A percentile compares a stretch with the other conserved stretches of the same genome.
Conservation (phyloP, 1,140 invertebrate genomes). For the Eumaeus atala region DNA sequence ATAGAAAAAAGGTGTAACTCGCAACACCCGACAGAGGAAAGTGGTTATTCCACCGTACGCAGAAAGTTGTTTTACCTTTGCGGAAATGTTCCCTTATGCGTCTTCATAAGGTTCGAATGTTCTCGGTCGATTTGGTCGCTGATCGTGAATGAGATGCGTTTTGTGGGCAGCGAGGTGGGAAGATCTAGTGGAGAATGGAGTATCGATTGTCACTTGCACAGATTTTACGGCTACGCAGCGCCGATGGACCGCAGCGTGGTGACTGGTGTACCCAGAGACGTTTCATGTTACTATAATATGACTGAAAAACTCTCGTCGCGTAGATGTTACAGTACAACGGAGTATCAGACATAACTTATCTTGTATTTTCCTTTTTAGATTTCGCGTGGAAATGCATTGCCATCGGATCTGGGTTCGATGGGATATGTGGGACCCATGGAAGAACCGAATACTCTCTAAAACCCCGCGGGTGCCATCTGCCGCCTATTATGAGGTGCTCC, state of each 20-base stretch:
- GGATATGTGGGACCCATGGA: no score
- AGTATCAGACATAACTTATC: no score
- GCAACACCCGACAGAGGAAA: slow-evolving; percentile 46
- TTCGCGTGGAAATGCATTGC: no score
- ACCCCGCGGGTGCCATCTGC: no score
- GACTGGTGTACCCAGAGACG: no score
- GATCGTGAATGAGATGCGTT: slow-evolving; percentile 67
- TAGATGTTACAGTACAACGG: no score
- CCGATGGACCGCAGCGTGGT: slow-evolving; percentile 28
- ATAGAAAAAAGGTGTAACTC: slow-evolving; percentile 62
- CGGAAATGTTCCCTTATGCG: slow-evolving; percentile 37
- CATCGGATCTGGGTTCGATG: no score
- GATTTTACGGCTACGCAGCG: slow-evolving; percentile 33
- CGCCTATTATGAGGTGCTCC: no score
- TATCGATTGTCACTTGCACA: slow-evolving; percentile 30
- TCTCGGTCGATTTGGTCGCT: slow-evolving; percentile 65
- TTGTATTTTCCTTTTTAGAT: no score
- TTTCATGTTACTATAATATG: no score
- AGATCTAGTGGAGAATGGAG: slow-evolving; percentile 64
- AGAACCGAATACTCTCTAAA: no score
- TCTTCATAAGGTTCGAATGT: slow-evolving; percentile 41
- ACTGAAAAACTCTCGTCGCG: no score
- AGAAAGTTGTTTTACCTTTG: slow-evolving; percentile 66
- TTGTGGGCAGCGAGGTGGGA: slow-evolving; percentile 60
- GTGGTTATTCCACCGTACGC: slow-evolving; percentile 52